Evolutionary conservation across 1,140 invertebrate species (phyloP), one percentile per base, ranked within the genome.

Genomic region (Euglossa dilemma): DNA sequence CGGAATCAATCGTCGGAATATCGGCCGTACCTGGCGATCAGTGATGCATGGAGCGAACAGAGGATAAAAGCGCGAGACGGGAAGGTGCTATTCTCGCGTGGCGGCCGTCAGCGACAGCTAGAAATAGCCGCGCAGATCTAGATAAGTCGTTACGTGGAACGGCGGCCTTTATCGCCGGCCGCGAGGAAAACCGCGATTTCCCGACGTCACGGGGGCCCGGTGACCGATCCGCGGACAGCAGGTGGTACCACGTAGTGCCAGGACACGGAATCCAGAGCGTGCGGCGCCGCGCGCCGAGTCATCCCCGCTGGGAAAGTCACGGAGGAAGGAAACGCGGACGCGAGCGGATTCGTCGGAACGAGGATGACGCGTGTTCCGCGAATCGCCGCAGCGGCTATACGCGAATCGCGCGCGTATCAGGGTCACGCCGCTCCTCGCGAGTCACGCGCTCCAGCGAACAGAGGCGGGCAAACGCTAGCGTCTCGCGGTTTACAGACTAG

Each of bases 131-230:
- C 43, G 59, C 23, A 69, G 85, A 87, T 87, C 86, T 69, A 87
- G 86, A 87, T 87, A 87, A 83, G 74, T 81, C 83, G 47, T 81
- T 87, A 85, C 83, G 78, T 69, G 87, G 85, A 88, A 71, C 28
- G 61, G 6, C 67, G 71, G 52, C 52, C 71, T 73, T 57, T 71
- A 71, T 57, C 25, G 20, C 16, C 61, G 47, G 54, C 23, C 36
- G 50, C 74, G 61, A 63, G 75, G 57, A 83, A 75, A 83, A 45
- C 8, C 4, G 64, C 64, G 43, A 67, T 57, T 83, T 59, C 50
- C 69, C 57, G 69, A 57, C 52, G 69, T 71, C 72, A 64, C 67
- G 80, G 59, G 59, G 75, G 64, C 64, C 50, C 23, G 47, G 75
- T 78, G 80, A 84, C 57, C 76, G 82, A 84, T 84, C 80, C 25